Percentiles rank a stretch among this genome's conserved stretches.
phyloP scores from a whole-genome alignment of 2,888 invertebrate genomes.

The Candidula unifasciata region DNA sequence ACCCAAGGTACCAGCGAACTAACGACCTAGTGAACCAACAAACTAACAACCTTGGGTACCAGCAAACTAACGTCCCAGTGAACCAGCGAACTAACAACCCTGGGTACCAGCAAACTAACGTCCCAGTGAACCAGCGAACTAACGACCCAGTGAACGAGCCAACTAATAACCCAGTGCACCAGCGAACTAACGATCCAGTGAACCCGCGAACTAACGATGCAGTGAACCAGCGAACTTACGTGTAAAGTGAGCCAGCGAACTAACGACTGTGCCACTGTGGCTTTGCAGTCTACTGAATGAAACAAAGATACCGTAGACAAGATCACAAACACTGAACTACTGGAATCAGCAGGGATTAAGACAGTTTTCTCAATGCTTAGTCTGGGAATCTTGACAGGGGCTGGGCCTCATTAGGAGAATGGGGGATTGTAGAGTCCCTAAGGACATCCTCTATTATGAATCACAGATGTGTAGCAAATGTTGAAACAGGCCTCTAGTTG shows the following conservation, averaged over 20 bases:
- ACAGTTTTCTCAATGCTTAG: too few relatives aligned
- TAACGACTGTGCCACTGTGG: background rate
- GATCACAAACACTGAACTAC: too few relatives aligned
- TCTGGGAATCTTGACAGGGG: too few relatives aligned
- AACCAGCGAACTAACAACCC: background rate
- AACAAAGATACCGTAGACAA: too few relatives aligned
- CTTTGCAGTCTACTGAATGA: too few relatives aligned
- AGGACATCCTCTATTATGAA: too few relatives aligned
- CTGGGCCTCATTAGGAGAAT: too few relatives aligned
- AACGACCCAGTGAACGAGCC: background rate
- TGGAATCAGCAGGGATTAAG: too few relatives aligned
- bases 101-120: background rate
- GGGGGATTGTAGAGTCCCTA: too few relatives aligned
- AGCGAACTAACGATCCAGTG: background rate
- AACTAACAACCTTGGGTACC: background rate
- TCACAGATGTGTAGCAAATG: too few relatives aligned
- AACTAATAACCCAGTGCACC: background rate
- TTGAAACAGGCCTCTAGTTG: too few relatives aligned
- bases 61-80: background rate
- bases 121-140: background rate
- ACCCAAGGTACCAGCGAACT: background rate
- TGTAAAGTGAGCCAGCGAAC: background rate
- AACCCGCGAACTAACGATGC: background rate
- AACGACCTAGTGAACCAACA: background rate
- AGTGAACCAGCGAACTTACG: background rate